Conservation (phyloP, 2,888 invertebrate genomes). For the Tipula unca region DNA sequence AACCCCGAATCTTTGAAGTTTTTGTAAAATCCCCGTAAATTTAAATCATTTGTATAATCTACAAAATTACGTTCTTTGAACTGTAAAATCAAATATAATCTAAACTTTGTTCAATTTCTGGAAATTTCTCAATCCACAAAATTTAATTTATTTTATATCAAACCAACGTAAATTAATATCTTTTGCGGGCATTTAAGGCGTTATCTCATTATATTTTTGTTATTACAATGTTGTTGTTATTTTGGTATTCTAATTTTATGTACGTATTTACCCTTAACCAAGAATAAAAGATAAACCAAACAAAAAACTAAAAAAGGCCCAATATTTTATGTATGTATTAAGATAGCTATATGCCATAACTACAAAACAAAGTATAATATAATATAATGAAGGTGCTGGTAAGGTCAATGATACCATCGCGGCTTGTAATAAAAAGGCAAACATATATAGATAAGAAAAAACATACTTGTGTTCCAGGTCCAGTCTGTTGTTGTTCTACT, state of each 20-base stretch:
- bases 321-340: not conserved
- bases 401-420: not conserved
- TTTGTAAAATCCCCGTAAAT: no score
- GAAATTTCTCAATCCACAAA: not conserved
- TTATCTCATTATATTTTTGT: not conserved
- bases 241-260: not conserved
- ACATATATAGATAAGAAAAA: not conserved
- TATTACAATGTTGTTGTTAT: not conserved
- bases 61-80: not conserved
- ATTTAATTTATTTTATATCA: not conserved
- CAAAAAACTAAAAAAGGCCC: not conserved
- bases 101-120: not conserved
- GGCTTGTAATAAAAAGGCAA: not conserved
- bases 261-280: not conserved
- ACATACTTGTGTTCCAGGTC: slow-evolving; percentile 30
- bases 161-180: not conserved
- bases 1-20: no score
- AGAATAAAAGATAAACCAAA: not conserved
- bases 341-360: not conserved
- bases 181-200: not conserved
- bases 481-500: slow-evolving; percentile 32
- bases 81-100: not conserved
- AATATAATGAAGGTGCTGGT: not conserved
- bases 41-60: not conserved
- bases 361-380: not conserved